Evolutionary conservation across 2,888 invertebrate species (phyloP).

Genomic region (Hedychridium roseum): DNA sequence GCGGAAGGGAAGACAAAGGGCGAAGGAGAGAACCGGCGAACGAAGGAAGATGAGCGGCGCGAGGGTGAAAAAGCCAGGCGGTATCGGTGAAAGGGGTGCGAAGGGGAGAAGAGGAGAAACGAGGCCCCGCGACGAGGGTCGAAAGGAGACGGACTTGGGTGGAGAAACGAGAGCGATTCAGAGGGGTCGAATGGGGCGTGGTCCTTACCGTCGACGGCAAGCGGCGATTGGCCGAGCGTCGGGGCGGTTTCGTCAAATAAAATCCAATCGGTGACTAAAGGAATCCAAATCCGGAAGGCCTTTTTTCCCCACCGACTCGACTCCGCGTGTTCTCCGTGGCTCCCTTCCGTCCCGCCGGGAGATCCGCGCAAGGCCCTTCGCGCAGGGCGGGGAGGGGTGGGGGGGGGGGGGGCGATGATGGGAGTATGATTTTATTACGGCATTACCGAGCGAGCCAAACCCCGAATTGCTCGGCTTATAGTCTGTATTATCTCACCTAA

Average conservation of each 20-base stretch:
- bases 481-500: slow-evolving; percentile 62
- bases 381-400: too few species aligned
- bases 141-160: slow-evolving; percentile 5
- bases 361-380: slow-evolving; percentile 56
- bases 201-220: slow-evolving; percentile 42
- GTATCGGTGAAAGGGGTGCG: slow-evolving; percentile 14
- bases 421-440: slow-evolving; percentile 65
- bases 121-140: slow-evolving; percentile 20
- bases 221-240: slow-evolving; percentile 54
- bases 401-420: too few species aligned
- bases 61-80: not conserved
- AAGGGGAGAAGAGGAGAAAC: slow-evolving; percentile 4
- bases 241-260: slow-evolving; percentile 61
- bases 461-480: slow-evolving; percentile 62
- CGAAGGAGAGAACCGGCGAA: slow-evolving; percentile 2
- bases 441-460: slow-evolving; percentile 61
- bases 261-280: slow-evolving; percentile 63
- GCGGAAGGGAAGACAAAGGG: slow-evolving; percentile 5
- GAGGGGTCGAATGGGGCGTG: slow-evolving; percentile 53
- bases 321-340: slow-evolving; percentile 15
- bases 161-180: slow-evolving; percentile 17
- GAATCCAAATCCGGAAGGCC: slow-evolving; percentile 56
- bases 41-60: slow-evolving; percentile 21
- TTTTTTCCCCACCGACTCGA: slow-evolving; percentile 46
- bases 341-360: slow-evolving; percentile 22